phyloP scores from a whole-genome alignment of 2,797 vertebrate genomes.

The Anguilla pacifica region DNA sequence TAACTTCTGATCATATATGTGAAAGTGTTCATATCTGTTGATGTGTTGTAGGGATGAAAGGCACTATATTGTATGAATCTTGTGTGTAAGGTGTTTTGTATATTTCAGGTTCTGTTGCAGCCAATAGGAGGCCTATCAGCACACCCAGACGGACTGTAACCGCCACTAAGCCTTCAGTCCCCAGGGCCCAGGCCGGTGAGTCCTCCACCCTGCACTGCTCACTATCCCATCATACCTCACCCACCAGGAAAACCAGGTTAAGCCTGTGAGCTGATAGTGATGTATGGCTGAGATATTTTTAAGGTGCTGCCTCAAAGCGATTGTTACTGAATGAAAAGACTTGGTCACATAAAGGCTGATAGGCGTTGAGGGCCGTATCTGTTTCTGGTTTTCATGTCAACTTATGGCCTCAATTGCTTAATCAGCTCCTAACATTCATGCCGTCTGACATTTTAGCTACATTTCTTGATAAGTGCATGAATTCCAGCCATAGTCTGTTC shows the following conservation, averaged over 20 bases:
- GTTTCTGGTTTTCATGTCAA: too few relatives aligned
- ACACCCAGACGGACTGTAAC: slow-evolving; percentile 53
- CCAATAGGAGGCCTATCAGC: slow-evolving; percentile 60
- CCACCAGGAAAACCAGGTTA: not conserved
- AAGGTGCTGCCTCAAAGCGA: not conserved
- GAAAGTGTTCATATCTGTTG: not conserved
- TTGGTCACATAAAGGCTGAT: not conserved
- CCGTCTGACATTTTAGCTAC: too few relatives aligned
- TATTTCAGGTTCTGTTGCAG: slow-evolving; percentile 37
- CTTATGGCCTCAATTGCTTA: too few relatives aligned
- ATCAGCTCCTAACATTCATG: too few relatives aligned
- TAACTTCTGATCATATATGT: not conserved
- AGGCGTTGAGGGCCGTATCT: too few relatives aligned
- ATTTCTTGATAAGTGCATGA: too few relatives aligned
- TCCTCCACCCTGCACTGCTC: not conserved
- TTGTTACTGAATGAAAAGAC: not conserved
- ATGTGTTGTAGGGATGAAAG: not conserved
- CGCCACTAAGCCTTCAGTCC: slow-evolving; percentile 48
- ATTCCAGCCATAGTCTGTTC: too few relatives aligned
- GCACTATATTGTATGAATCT: not conserved
- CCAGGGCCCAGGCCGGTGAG: slow-evolving; percentile 60
- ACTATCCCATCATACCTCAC: not conserved
- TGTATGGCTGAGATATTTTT: not conserved
- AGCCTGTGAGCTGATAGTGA: not conserved
- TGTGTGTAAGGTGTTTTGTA: not conserved